A percentile compares a stretch with the other conserved stretches of the same genome.
phyloP scores from a whole-genome alignment of 2,113 vertebrate genomes.

The Pygoscelis adeliae region DNA sequence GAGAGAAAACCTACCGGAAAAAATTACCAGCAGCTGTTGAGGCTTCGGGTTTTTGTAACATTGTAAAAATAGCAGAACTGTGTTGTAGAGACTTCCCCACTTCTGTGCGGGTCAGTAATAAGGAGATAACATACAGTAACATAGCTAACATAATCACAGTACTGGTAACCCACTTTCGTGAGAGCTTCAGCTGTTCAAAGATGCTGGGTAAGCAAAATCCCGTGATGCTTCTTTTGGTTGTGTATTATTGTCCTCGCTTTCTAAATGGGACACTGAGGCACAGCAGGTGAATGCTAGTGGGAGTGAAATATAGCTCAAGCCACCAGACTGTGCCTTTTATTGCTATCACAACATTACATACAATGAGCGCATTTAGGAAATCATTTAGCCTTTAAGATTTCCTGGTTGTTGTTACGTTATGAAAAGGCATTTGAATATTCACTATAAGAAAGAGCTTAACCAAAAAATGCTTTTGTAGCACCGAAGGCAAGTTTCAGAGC shows the following conservation, averaged over 20 bases:
- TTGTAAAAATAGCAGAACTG: background rate
- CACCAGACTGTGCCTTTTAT: background rate
- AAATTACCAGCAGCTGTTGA: background rate
- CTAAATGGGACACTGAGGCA: background rate
- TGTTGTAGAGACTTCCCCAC: background rate
- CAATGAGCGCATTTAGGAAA: background rate
- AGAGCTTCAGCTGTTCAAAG: background rate
- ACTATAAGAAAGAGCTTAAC: background rate
- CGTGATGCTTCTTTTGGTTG: accelerated
- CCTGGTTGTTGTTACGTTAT: background rate
- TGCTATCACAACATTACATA: background rate
- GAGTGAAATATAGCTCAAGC: background rate
- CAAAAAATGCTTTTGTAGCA: background rate
- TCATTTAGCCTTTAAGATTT: background rate
- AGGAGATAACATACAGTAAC: background rate
- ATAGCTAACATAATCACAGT: background rate
- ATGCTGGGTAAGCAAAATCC: background rate
- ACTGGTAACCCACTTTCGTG: background rate
- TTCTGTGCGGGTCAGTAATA: background rate
- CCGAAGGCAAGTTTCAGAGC: background rate
- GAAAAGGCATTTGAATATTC: background rate
- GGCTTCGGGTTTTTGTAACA: background rate
- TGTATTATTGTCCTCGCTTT: background rate
- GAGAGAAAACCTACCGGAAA: background rate
- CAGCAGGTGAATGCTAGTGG: background rate